A percentile compares a stretch with the other conserved stretches of the same genome.
Evolutionary conservation across 2,797 vertebrate species (phyloP).

Genomic region (Ctenochaetus hawaiiensis): DNA sequence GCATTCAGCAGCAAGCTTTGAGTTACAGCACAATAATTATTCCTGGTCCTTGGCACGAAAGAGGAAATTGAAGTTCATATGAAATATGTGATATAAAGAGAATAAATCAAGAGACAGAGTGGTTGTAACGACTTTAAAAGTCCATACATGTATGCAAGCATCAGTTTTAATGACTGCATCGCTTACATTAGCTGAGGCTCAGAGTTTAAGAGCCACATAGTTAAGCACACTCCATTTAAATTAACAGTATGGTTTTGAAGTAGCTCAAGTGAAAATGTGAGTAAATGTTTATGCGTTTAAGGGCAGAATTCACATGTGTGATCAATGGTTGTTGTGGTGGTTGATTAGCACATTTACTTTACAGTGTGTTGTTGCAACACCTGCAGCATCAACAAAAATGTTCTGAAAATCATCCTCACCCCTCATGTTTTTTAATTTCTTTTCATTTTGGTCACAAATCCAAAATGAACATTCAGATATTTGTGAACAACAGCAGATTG

Average conservation of each 20-base stretch:
- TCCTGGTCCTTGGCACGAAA: not conserved
- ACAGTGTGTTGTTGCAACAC: conserved; percentile 1
- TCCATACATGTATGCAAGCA: conserved; percentile 35
- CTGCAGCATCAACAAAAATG: not conserved
- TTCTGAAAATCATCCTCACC: too few relatives aligned
- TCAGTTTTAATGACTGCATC: conserved; percentile 22
- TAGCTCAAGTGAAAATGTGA: conserved; percentile 51
- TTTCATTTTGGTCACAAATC: too few relatives aligned
- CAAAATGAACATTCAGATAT: not conserved
- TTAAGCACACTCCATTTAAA: conserved; percentile 59
- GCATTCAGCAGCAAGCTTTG: conserved; percentile 1
- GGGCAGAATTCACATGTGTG: conserved; percentile 9
- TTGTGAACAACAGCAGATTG: not conserved
- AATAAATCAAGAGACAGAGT: conserved; percentile 5
- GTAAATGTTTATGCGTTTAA: conserved; percentile 46
- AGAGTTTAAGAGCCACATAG: conserved; percentile 26
- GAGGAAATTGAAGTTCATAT: not conserved
- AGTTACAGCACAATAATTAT: not conserved
- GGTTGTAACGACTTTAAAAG: conserved; percentile 36
- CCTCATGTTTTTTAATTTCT: not conserved
- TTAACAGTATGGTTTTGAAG: conserved; percentile 43
- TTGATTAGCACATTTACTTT: conserved; percentile 1
- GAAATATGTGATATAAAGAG: conserved; percentile 8
- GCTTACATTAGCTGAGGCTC: conserved; percentile 15
- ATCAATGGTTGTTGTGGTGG: conserved; percentile 9